A percentile compares a stretch with the other conserved stretches of the same genome.
Conservation (phyloP, 2,113 vertebrate species). For the Ciconia boyciana region DNA sequence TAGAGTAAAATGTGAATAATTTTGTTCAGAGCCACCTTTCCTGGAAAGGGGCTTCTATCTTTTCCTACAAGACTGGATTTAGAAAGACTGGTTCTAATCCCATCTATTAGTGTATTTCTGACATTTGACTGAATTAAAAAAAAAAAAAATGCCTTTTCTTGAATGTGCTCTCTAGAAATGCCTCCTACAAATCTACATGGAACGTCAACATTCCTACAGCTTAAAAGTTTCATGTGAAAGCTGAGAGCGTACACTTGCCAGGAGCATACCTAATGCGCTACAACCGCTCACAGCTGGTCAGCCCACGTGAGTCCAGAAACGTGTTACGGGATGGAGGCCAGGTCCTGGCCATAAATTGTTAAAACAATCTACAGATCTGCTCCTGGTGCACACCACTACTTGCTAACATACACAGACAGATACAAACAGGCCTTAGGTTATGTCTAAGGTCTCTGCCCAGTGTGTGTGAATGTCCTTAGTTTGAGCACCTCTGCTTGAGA, state of each 20-base stretch:
- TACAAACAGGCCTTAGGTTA: accelerated
- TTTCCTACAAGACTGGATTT: neutral
- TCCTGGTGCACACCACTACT: accelerated
- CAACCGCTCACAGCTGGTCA: accelerated
- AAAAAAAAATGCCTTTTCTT: neutral
- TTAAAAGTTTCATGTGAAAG: accelerated
- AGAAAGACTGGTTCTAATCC: neutral
- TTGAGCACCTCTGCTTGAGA: neutral
- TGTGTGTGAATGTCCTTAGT: accelerated
- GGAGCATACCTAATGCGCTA: accelerated
- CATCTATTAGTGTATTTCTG: neutral
- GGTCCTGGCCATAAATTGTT: accelerated
- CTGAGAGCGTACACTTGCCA: accelerated
- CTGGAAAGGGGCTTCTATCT: neutral
- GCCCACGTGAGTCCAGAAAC: accelerated
- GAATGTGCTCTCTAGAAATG: neutral
- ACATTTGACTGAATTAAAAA: neutral
- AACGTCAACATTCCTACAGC: neutral
- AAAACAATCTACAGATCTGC: accelerated
- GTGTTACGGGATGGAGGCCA: neutral
- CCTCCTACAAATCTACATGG: accelerated
- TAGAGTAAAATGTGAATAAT: neutral
- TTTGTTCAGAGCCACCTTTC: neutral
- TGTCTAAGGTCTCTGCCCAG: accelerated
- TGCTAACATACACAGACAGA: accelerated